These are phyloP conservation scores for Herminia tarsipennalis DNA, from an alignment of 2,888 invertebrate genomes.

Conservation along the genomic window DNA sequence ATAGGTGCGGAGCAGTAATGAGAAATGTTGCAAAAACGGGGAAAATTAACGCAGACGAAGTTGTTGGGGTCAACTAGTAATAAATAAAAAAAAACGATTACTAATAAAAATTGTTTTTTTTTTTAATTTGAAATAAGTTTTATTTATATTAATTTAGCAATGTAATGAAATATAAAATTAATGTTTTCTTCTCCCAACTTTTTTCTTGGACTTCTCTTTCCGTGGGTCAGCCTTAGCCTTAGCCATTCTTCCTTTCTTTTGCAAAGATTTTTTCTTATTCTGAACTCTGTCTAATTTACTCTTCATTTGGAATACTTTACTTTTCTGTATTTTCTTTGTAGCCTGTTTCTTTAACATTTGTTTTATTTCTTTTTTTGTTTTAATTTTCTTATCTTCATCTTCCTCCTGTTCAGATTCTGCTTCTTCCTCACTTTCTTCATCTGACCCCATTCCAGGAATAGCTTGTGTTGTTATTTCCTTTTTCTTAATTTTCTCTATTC, in stretches of 20 bases:
- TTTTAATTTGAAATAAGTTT: too few relatives aligned
- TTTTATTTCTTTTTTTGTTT: conserved; percentile 89
- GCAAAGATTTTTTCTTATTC: conserved; percentile 88
- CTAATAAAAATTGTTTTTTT: too few relatives aligned
- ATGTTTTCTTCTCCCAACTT: conserved; percentile 69
- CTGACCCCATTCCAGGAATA: conserved; percentile 72
- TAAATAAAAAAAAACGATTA: too few relatives aligned
- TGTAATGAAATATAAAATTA: conserved; percentile 43
- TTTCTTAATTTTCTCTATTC: conserved; percentile 45
- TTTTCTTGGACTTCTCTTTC: conserved; percentile 75
- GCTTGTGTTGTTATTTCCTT: conserved; percentile 46
- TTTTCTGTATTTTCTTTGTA: conserved; percentile 90
- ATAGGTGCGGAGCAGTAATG: too few relatives aligned
- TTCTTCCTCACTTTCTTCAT: conserved; percentile 59
- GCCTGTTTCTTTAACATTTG: conserved; percentile 89
- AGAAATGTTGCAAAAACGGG: too few relatives aligned
- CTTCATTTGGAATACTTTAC: conserved; percentile 91
- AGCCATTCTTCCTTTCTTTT: conserved; percentile 66
- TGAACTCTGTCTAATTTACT: conserved; percentile 88
- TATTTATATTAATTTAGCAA: conserved; percentile 13
- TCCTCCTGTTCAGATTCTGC: conserved; percentile 57
- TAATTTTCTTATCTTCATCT: conserved; percentile 63
- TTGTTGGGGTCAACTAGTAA: too few relatives aligned
- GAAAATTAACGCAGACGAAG: too few relatives aligned
- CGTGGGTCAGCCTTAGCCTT: conserved; percentile 50